Evolutionary conservation across 1,140 invertebrate genomes (phyloP).

Genomic region (Macrosteles quadrilineatus): DNA sequence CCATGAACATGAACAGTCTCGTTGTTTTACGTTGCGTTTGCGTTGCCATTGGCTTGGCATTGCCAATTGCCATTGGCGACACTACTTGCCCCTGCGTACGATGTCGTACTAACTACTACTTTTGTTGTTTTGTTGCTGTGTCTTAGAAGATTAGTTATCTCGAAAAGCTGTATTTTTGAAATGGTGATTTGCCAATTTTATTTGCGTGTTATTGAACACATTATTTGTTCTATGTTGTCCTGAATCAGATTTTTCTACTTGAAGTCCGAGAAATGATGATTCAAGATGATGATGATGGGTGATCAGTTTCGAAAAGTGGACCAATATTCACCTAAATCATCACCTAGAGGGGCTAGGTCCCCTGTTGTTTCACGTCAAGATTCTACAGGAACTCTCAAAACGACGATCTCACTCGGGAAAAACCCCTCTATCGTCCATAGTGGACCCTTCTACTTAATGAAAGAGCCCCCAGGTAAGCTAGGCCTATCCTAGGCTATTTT

Average conservation of each 20-base stretch:
- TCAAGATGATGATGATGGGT: constrained; percentile 82
- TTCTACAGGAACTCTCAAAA: constrained; percentile 95
- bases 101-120: no score
- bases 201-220: not conserved
- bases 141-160: no score
- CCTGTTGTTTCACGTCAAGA: constrained; percentile 92
- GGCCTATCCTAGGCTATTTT: no score
- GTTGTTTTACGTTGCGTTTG: no score
- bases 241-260: constrained; percentile 17
- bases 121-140: no score
- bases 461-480: constrained; percentile 93
- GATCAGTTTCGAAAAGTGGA: constrained; percentile 89
- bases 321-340: constrained; percentile 93
- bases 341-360: constrained; percentile 87
- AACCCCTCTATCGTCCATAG: constrained; percentile 95
- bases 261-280: constrained; percentile 34
- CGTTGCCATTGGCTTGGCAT: no score
- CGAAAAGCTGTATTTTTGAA: not conserved
- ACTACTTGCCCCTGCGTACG: no score
- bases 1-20: no score
- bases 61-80: no score
- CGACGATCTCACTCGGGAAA: constrained; percentile 94
- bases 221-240: not conserved
- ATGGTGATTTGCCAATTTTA: constrained; percentile 27
- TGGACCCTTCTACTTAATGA: constrained; percentile 97